Base-by-base conservation (phyloP, 2,888 invertebrate genomes). In the Clivina fossor region DNA sequence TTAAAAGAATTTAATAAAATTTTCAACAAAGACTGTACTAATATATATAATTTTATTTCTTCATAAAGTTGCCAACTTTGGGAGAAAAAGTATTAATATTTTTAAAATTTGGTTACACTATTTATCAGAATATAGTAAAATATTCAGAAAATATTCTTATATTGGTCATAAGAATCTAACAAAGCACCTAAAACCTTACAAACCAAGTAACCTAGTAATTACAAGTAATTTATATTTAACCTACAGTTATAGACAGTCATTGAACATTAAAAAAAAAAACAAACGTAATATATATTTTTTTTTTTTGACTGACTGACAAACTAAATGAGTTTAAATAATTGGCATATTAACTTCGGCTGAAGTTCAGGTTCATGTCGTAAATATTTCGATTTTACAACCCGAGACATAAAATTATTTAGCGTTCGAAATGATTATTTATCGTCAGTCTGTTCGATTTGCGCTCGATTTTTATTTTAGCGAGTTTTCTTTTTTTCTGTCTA, bases 381-480 rank as follows among this genome's bases (percentile, higher is more conserved):
- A 53, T 37, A 44, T 30, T 37, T 33, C 24, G n/a, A 35, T 44
- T 44, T 53, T 53, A 53, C 37, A 44, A 7, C 37, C 37, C 4
- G n/a, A 9, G 8, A 13, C 53, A 53, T 53, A 53, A 53, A 53
- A 53, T 53, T 53, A 37, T 53, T 24, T 44, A 44, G 44, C 19
- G 35, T 30, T 43, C 44, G 24, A 53, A 53, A 50, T 33, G 20
- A 44, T 53, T 44, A 53, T 53, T 51, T 51, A 43, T 51, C 20
- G 22, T 28, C 20, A 4, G 41, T 32, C n/a, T n/a, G 24, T 41
- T 51, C 41, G 51, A 51, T 51, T 53, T 53, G 44, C 37, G 53
- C 16, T n/a, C 18, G 37, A 30, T 53, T 53, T 53, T 44, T 33
- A 33, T 47, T 47, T 13, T 33, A 26, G 26, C 5, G 5, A 7